These are phyloP conservation scores for Dendroctonus valens DNA, from an alignment of 1,140 invertebrate species.

Conservation along the genomic window DNA sequence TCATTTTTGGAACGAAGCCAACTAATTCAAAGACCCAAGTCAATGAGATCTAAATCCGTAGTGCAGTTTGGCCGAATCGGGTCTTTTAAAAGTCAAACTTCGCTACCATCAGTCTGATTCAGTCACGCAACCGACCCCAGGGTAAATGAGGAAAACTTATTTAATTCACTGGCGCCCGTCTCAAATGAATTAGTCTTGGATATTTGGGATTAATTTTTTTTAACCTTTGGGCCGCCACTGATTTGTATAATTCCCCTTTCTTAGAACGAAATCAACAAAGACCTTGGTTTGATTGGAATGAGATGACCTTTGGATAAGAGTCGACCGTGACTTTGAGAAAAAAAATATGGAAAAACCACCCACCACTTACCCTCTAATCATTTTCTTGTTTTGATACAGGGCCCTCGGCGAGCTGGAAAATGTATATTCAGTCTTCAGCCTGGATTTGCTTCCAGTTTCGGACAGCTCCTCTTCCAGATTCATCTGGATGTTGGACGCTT, in stretches of 20 bases:
- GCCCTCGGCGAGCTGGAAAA: constrained; percentile 45
- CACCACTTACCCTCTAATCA: constrained; percentile 37
- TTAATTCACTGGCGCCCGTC: no score
- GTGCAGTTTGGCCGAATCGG: constrained; percentile 3
- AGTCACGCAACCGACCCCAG: constrained; percentile 6
- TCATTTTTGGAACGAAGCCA: no score
- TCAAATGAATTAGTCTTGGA: no score
- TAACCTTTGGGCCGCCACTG: no score
- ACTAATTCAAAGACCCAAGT: no score
- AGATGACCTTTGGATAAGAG: constrained; percentile 24
- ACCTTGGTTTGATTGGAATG: background rate
- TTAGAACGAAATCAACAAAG: no score
- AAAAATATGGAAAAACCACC: background rate
- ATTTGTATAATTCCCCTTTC: no score
- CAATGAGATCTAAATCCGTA: background rate
- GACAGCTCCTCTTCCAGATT: constrained; percentile 19
- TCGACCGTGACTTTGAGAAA: constrained; percentile 25
- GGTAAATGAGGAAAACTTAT: background rate
- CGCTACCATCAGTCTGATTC: background rate
- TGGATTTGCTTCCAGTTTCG: constrained; percentile 18
- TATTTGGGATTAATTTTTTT: no score
- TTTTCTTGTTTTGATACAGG: constrained; percentile 42
- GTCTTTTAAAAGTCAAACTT: no score
- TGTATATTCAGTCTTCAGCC: constrained; percentile 35
- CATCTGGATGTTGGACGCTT: constrained; percentile 22